Evolutionary conservation across 1,140 invertebrate species (phyloP), one percentile per base, ranked within the genome.

Genomic region (Coelopa frigida): DNA sequence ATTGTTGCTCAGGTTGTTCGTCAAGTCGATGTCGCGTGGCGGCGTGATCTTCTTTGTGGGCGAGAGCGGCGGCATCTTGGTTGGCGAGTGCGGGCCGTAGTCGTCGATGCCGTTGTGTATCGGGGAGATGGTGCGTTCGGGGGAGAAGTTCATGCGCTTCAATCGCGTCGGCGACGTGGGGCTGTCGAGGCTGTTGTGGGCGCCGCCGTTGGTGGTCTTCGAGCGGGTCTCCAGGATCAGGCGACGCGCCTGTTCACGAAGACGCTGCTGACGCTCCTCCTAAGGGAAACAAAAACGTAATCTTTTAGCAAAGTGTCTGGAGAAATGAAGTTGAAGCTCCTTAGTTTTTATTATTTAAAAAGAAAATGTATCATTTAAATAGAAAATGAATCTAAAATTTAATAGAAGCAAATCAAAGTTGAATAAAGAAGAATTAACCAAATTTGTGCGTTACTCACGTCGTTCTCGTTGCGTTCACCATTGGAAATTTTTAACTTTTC

Each of bases 221-320:
- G 69, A 70, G 58, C 88, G 77, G 0, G 90, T 89, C 61, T 95
- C 89, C 1, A 88, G 89, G 48, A 97, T 94, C 31, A 97, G 72
- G 59, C 83, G 80, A 52, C 89, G 78, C 35, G 93, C 93, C 61
- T 92, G 76, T 72, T 95, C 91, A 20, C 87, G 73, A 37, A 96
- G 69, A 51, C 85, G 81, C 47, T 83, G 82, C 58, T 94, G 89
- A 52, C 90, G 77, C 55, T 92, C 89, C 50, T 90, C 85, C 62
- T 94, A 82, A 49, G 73, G 12, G 22, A 35, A 44, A 1, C 18
- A 12, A 43, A 40, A 40, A 26, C n/a, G 21, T 26, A 26, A 12
- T 22, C n/a, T 5, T 33, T 3, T 4, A 3, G 31, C 31, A 33
- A 4, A 3, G n/a, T 33, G 4, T 33, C n/a, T n/a, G 31, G 31